Percentiles rank a stretch among this genome's conserved stretches.
Conservation (phyloP, 2,113 vertebrate species). For the Ovis canadensis region DNA sequence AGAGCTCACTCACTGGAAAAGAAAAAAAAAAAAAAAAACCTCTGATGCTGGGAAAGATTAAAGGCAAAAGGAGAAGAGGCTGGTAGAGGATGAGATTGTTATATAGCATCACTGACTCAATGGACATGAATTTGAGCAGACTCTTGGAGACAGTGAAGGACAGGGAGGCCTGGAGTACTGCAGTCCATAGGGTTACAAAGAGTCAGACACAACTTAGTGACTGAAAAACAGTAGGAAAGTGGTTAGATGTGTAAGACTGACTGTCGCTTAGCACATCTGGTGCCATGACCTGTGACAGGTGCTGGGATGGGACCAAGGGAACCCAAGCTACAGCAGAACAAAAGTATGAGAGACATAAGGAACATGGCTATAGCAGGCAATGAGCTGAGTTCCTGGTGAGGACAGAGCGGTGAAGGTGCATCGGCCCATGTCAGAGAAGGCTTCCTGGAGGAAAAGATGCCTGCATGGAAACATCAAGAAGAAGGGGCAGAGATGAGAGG, state of each 20-base stretch:
- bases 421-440: neutral
- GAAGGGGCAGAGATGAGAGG: no score
- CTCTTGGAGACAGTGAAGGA: neutral
- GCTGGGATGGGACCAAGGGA: neutral
- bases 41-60: neutral
- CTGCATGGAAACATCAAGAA: neutral
- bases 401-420: rapidly evolving
- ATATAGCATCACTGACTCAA: neutral
- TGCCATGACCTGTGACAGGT: neutral
- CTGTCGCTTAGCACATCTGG: neutral
- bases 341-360: neutral
- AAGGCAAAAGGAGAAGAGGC: neutral
- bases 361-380: neutral
- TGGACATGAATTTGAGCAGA: neutral
- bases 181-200: neutral
- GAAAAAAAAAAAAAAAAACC: no score
- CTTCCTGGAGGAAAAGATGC: no score
- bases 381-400: neutral
- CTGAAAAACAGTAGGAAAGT: neutral
- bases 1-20: neutral
- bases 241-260: neutral
- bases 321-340: neutral
- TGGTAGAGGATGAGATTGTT: neutral
- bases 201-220: neutral
- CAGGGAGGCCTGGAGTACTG: neutral